A percentile compares a stretch with the other conserved stretches of the same genome.
Conservation (phyloP, 2,797 vertebrate genomes). For the Podarcis siculus region DNA sequence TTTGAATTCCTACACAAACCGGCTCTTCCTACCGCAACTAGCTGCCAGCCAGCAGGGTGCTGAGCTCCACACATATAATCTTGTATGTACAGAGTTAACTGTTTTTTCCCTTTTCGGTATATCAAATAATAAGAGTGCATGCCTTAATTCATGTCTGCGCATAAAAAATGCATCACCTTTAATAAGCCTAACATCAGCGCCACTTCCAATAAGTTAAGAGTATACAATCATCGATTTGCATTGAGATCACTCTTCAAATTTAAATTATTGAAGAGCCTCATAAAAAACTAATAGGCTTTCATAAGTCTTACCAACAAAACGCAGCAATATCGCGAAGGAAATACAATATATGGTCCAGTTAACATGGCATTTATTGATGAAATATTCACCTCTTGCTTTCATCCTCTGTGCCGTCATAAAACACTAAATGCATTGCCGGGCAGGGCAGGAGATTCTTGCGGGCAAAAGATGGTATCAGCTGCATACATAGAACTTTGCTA, state of each 20-base stretch:
- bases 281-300: not conserved
- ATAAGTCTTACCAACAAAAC: not conserved
- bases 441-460: not conserved
- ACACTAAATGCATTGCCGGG: not conserved
- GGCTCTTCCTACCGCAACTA: not conserved
- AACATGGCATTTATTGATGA: not conserved
- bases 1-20: not conserved
- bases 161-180: not conserved
- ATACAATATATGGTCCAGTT: rapidly evolving
- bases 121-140: not conserved
- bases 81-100: not conserved
- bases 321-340: constrained; percentile 9
- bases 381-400: not conserved
- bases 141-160: not conserved
- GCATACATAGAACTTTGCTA: not conserved
- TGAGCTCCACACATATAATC: not conserved
- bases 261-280: not conserved
- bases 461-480: not conserved
- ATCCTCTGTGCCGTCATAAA: not conserved
- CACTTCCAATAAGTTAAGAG: not conserved
- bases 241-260: constrained; percentile 5
- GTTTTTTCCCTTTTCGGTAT: not conserved
- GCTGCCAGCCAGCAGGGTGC: not conserved
- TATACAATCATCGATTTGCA: not conserved
- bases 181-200: not conserved